Evolutionary conservation across 2,888 invertebrate genomes (phyloP).

Genomic region (Nebria salina): DNA sequence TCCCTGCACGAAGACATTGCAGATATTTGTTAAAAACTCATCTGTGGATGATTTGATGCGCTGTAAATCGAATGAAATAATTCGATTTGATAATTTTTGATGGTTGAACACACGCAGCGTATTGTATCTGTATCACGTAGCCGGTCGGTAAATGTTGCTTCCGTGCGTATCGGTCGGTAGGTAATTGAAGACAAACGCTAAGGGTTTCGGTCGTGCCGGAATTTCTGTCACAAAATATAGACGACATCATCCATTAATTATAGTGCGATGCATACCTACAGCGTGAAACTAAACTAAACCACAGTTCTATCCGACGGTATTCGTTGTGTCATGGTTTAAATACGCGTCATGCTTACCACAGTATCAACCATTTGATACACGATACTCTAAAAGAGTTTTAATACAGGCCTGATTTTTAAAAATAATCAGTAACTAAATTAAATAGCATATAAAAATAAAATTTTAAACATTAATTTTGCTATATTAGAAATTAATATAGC

Average conservation of each 20-base stretch:
- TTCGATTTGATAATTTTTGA: not conserved
- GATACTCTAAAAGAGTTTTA: not conserved
- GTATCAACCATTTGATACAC: not conserved
- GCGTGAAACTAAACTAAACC: not conserved
- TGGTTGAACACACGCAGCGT: not conserved
- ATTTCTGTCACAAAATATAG: conserved; percentile 1
- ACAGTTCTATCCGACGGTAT: not conserved
- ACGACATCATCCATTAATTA: not conserved
- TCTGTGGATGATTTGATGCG: not conserved
- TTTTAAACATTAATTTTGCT: too few relatives aligned
- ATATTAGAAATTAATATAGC: too few relatives aligned
- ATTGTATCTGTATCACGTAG: conserved; percentile 21
- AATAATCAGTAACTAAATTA: too few relatives aligned
- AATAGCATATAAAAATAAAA: too few relatives aligned
- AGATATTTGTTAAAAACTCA: not conserved
- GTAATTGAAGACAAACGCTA: conserved; percentile 20
- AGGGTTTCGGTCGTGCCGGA: not conserved
- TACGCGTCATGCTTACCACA: not conserved
- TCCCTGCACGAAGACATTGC: too few relatives aligned
- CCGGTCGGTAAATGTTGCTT: conserved; percentile 15
- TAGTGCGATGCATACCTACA: not conserved
- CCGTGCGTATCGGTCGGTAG: conserved; percentile 25
- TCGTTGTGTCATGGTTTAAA: not conserved
- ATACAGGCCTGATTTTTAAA: not conserved
- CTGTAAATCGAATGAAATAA: not conserved